Base-by-base conservation (phyloP, 2,113 vertebrate genomes). In the Takifugu bimaculatus region DNA sequence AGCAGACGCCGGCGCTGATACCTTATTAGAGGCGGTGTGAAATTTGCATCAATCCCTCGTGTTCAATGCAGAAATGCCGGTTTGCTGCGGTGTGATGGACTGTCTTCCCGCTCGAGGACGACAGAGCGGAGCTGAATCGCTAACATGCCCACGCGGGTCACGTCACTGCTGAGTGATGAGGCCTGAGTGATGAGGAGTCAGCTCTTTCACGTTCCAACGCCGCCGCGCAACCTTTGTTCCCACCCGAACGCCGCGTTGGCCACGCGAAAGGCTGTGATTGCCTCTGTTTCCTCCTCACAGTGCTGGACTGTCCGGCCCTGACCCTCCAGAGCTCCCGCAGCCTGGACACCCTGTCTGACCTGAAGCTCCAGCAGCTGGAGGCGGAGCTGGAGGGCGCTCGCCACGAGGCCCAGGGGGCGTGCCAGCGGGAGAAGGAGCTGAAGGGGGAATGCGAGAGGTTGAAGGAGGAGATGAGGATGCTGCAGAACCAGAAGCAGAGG, bases 361-460 rank as follows among this genome's bases (percentile, higher is more conserved):
- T 94, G 69, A 93, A 93, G 77, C 83, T 92, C 13, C 89, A 93
- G 77, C 80, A 90, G 4, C 80, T 96, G 72, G 95, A 98, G 79
- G 95, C 93, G 0, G 94, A 96, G 78, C 90, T 98, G 53, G 95
- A 97, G 77, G 96, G 93, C 29, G 93, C 92, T 0, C 88, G 93
- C 56, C 92, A 94, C 12, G 94, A 96, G 78, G 90, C 86, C 13
- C 94, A 94, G 70, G 93, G 92, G 0, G 94, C 94, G 0, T 95
- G 96, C 80, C 94, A 91, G 77, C 90, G 96, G 0, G 95, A 97
- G 63, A 93, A 94, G 75, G 95, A 97, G 26, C 90, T 96, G 55
- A 95, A 97, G 78, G 92, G 86, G 0, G 94, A 96, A 74, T 94
- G 93, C 0, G 93, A 96, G 72, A 72, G 94, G 44, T 89, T 98